Conservation (phyloP, 2,797 vertebrate genomes). For the Sparus aurata region DNA sequence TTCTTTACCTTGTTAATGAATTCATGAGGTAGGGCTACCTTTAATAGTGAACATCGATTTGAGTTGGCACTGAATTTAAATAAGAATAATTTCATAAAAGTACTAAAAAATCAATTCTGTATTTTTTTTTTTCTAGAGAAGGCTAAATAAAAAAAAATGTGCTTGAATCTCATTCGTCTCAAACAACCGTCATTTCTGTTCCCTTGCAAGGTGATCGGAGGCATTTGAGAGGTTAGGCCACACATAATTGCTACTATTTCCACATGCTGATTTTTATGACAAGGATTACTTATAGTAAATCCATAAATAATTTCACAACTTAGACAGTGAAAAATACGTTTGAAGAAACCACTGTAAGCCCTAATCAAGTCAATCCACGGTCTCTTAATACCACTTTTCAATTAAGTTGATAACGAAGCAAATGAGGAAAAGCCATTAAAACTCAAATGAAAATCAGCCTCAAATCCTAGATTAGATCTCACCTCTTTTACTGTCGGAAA, state of each 20-base stretch:
- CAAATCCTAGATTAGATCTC: slow-evolving; percentile 30
- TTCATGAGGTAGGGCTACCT: background rate
- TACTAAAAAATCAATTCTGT: background rate
- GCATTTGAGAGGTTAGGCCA: slow-evolving; percentile 8
- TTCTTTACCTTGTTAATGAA: background rate
- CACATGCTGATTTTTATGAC: slow-evolving; percentile 33
- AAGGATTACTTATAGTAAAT: slow-evolving; percentile 40
- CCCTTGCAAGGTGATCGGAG: background rate
- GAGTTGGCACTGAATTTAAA: background rate
- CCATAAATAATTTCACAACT: slow-evolving; percentile 42
- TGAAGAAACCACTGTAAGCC: slow-evolving; percentile 21
- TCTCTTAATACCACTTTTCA: slow-evolving; percentile 41
- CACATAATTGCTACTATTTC: slow-evolving; percentile 44
- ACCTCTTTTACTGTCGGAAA: slow-evolving; percentile 15
- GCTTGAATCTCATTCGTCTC: slow-evolving; percentile 25
- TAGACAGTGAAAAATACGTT: slow-evolving; percentile 37
- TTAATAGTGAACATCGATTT: background rate
- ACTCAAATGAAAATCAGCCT: slow-evolving; percentile 21
- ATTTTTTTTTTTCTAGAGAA: background rate
- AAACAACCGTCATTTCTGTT: slow-evolving; percentile 33
- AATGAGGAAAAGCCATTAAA: slow-evolving; percentile 46
- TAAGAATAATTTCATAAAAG: background rate
- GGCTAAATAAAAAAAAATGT: background rate
- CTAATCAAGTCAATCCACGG: slow-evolving; percentile 20
- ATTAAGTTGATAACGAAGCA: slow-evolving; percentile 38